phyloP scores from a whole-genome alignment of 2,113 vertebrate genomes.

The Bubo bubo region DNA sequence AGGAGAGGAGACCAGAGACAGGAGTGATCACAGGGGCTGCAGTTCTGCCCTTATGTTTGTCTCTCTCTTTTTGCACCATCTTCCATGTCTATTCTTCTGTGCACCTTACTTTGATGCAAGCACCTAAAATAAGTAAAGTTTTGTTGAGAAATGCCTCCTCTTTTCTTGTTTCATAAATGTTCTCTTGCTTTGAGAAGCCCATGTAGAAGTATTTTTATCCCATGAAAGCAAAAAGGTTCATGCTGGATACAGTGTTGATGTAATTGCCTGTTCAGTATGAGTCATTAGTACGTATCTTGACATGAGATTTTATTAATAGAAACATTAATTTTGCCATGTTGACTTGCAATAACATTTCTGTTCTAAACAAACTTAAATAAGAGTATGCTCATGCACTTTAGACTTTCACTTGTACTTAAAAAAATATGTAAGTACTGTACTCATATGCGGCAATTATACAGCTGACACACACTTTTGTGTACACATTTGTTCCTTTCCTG shows the following conservation, averaged over 20 bases:
- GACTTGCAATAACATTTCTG: not conserved
- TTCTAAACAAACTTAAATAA: conserved; percentile 20
- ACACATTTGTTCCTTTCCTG: not conserved
- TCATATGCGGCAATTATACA: not conserved
- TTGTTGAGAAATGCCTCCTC: not conserved
- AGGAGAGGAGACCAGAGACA: not conserved
- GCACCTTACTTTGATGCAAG: not conserved
- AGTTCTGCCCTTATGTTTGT: not conserved
- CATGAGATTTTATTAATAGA: conserved; percentile 38
- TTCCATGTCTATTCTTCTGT: not conserved
- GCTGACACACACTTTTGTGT: not conserved
- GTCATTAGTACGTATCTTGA: not conserved
- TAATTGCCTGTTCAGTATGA: conserved; percentile 13
- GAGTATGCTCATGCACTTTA: not conserved
- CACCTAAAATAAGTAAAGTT: not conserved
- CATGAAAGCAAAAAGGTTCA: not conserved
- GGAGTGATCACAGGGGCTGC: not conserved
- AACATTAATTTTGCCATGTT: conserved; percentile 37
- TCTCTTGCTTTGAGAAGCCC: not conserved
- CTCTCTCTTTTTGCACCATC: not conserved
- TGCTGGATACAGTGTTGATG: not conserved
- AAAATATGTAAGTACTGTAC: not conserved
- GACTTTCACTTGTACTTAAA: not conserved
- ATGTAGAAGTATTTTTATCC: not conserved
- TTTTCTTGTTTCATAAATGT: not conserved